Base-by-base conservation (phyloP, 2,888 invertebrate species). In the Agrotis segetum region DNA sequence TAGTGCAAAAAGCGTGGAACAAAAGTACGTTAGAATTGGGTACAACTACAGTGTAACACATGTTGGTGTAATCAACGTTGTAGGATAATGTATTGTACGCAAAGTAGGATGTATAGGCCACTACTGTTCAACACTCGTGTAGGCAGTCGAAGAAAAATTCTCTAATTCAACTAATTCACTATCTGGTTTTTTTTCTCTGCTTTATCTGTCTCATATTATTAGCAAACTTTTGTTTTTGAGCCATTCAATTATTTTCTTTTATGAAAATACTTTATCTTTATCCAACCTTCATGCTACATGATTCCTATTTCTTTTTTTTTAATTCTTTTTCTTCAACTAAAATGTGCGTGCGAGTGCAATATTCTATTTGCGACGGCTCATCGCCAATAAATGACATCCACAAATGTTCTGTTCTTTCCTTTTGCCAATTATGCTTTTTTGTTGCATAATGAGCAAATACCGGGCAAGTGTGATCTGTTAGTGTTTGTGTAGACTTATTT, bases 381-480 rank as follows among this genome's bases (percentile, higher is more conserved):
- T 75, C 70, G 82, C 85, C 82, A 91, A 92, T 95, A 96, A 96
- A 96, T 96, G 96, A 96, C 95, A 95, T 91, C 96, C 95, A 95
- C 90, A 91, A 89, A 85, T 90, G 85, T 87, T 89, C 71, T 84
- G 70, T 81, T 71, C 49, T 71, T 72, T 60, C 17, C 72, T 78
- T 88, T 94, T 95, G 95, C 96, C 96, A 96, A 96, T 96, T 95
- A 95, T 96, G 96, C 95, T 85, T 89, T 92, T 91, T 87, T 88
- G 78, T 89, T 87, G 95, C 96, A 95, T 94, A 95, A 96, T 96
- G 96, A 96, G 96, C 95, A 95, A 96, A 96, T 96, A 96, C 96
- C 90, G 85, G 82, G 85, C 86, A 87, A 91, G 92, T 90, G 88
- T 87, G 67, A 74, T 73, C 62, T 87, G 85, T 86, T 67, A 77